Conservation (phyloP, 2,113 vertebrate species). For the Clupea harengus region DNA sequence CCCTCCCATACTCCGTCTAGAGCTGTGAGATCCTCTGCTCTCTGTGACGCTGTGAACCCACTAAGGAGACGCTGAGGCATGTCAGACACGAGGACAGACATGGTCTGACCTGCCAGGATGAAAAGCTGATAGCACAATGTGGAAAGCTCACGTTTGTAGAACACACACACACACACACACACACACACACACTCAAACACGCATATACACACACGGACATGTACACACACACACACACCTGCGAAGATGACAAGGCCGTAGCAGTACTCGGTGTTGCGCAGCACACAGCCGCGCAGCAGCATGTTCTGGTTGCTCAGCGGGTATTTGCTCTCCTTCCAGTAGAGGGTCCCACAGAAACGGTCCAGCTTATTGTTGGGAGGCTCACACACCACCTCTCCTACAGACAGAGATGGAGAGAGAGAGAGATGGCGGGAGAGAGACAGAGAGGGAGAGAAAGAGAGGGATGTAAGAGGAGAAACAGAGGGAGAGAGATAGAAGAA, state of each 20-base stretch:
- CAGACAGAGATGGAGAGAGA: background rate
- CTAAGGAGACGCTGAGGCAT: too few species aligned
- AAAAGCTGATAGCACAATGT: too few species aligned
- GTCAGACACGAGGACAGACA: too few species aligned
- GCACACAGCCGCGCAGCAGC: conserved; percentile 89
- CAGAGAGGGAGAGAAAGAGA: background rate
- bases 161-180: background rate
- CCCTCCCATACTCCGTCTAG: too few species aligned
- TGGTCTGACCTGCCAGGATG: too few species aligned
- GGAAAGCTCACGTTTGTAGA: too few species aligned
- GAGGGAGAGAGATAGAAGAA: background rate
- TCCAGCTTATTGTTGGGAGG: conserved; percentile 97
- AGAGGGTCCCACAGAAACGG: conserved; percentile 83
- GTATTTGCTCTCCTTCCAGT: conserved; percentile 86
- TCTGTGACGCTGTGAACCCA: too few species aligned
- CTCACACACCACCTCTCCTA: conserved; percentile 92
- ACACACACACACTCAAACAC: background rate
- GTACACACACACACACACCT: conserved; percentile 65
- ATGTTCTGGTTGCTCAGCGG: conserved; percentile 88
- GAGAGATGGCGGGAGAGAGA: background rate
- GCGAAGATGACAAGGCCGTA: conserved; percentile 94
- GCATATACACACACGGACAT: background rate
- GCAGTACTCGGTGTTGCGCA: conserved; percentile 95
- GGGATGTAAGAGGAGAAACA: background rate
- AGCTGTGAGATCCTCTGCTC: too few species aligned